Base-by-base conservation (phyloP, 2,888 invertebrate species). In the Dasypogon diadema region DNA sequence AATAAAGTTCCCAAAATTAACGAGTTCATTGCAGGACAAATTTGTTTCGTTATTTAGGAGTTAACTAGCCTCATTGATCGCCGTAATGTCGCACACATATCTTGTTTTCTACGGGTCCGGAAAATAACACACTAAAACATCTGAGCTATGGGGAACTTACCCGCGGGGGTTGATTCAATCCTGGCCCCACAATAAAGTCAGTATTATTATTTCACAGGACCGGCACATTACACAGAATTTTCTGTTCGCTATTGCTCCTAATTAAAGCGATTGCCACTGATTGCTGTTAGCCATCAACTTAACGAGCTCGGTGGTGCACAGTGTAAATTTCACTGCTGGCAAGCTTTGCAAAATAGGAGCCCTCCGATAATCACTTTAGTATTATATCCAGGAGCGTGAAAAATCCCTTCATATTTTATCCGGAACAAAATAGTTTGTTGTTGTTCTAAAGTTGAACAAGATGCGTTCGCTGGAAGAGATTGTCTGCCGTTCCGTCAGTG, bases 201-300 rank as follows among this genome's bases (percentile, higher is more conserved):
- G 14, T 21, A 51, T 1, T 51, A n/a, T 48, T 48, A 48, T 48
- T 48, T 8, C 16, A 5, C n/a, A 51, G 18, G 42, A 8, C 30
- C 30, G 30, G 48, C 6, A 48, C 48, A 51, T 51, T 51, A 51
- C 18, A 51, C 6, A 4, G 16, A 51, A 51, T 51, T 51, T 51
- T 3, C 51, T 51, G 51, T 51, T 51, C 51, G 51, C 51, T 51
- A 51, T 51, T n/a, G 51, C 51, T 51, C 51, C 51, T 51, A 51
- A 51, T 51, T 51, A 51, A 51, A 51, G n/a, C 51, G 51, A 51
- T 51, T 51, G 51, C 51, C 51, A 8, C 51, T 51, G 51, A 51
- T 51, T 51, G 51, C 51, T 51, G 51, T 16, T 51, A 21, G 51
- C 51, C 51, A 51, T 51, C 51, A 51, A 51, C 51, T 51, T 51